Base-by-base conservation (phyloP, 2,797 vertebrate genomes). In the Synaphobranchus kaupii region DNA sequence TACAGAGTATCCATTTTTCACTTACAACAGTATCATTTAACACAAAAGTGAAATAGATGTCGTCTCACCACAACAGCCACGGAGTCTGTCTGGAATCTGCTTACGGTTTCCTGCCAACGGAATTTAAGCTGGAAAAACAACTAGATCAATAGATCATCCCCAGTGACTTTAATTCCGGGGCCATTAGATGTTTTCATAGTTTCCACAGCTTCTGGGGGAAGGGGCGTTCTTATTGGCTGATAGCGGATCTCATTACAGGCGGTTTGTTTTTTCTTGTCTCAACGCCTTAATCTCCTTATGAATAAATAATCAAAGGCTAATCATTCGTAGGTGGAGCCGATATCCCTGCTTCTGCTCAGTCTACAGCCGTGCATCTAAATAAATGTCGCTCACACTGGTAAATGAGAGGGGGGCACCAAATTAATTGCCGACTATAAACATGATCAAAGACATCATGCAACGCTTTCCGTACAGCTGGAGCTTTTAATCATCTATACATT, bases 291-390 rank as follows among this genome's bases (percentile, higher is more conserved):
- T 39, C 39, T 44, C 39, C 60, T 60, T 31, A 52, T 25, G 71
- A 71, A 85, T 73, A 28, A 71, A 50, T 71, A 85, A 85, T 85
- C 47, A 50, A 84, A 60, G 39, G 6, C 13, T 22, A 47, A 84
- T 84, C 10, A 6, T 80, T 7, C 3, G 15, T 10, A 8, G 17
- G 76, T 5, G 22, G 12, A n/a, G 15, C 5, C 13, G 76, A 22
- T 48, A 17, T 31, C 3, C 76, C 76, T 13, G 6, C 76, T 44
- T 1, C 20, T 25, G 22, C 6, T 25, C 25, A 25, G 3, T n/a
- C 76, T n/a, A 7, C 44, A 47, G n/a, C n/a, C n/a, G 44, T 28
- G 76, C 73, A 48, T 80, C 76, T 25, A 48, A 48, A 80, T 25
- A 80, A 80, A 80, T 80, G 44, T 48, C 60, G 22, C 60, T n/a